phyloP scores from a whole-genome alignment of 2,113 vertebrate species.

The Tachysurus vachellii region DNA sequence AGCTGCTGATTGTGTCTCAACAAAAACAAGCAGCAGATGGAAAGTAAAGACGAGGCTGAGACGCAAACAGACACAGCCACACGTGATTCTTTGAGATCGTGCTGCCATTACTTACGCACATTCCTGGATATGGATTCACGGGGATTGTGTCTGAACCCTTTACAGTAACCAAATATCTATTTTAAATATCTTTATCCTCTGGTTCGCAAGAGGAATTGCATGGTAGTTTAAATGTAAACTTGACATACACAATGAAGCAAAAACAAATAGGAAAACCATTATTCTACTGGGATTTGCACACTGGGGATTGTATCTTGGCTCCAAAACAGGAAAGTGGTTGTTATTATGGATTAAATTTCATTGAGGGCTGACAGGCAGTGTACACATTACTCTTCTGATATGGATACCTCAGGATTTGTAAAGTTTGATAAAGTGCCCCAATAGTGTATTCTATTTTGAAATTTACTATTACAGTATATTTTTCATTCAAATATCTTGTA shows the following conservation, averaged over 20 bases:
- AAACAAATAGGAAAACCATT: neutral
- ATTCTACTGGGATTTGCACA: neutral
- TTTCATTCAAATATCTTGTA: neutral
- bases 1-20: constrained; percentile 36
- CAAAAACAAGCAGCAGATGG: constrained; percentile 39
- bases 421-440: neutral
- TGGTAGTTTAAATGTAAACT: neutral
- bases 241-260: neutral
- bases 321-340: neutral
- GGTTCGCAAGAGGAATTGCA: neutral
- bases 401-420: neutral
- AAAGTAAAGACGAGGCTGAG: constrained; percentile 26
- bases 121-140: neutral
- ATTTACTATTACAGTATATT: neutral
- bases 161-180: neutral
- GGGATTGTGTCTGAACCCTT: constrained; percentile 22
- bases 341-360: neutral
- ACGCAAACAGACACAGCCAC: constrained; percentile 23
- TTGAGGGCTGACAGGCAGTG: neutral
- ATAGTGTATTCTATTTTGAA: neutral
- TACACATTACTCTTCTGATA: neutral
- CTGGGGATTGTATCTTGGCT: neutral
- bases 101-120: neutral
- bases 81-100: constrained; percentile 16
- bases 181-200: neutral